Evolutionary conservation across 2,797 vertebrate species (phyloP).

Genomic region (Rhabdomys pumilio): DNA sequence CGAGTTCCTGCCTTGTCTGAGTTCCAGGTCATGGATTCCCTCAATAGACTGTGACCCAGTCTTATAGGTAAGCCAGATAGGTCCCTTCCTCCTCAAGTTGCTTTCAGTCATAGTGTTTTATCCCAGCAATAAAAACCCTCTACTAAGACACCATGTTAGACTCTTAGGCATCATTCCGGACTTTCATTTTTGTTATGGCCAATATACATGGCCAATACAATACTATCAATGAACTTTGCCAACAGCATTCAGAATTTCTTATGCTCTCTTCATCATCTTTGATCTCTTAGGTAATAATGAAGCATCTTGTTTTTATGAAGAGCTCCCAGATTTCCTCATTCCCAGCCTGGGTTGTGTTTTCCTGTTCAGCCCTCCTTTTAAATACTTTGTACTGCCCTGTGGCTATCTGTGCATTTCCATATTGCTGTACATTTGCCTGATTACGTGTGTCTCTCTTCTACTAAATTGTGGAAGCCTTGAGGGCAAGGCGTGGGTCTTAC

Average conservation of each 20-base stretch:
- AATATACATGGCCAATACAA: too few relatives aligned
- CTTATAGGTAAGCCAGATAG: background rate
- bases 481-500: slow-evolving; percentile 15
- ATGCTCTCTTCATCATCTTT: background rate
- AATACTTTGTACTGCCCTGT: background rate
- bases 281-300: background rate
- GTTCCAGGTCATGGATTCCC: background rate
- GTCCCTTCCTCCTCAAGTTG: background rate
- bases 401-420: background rate
- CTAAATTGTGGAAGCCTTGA: background rate
- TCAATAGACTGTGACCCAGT: background rate
- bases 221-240: background rate
- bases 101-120: background rate
- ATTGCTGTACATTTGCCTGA: background rate
- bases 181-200: slow-evolving; percentile 26
- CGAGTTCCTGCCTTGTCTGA: background rate
- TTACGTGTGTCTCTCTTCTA: slow-evolving; percentile 15
- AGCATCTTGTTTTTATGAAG: background rate
- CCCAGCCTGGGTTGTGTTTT: background rate
- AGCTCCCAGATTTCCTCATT: background rate
- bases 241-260: background rate
- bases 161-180: background rate
- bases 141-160: background rate
- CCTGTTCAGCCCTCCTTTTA: background rate
- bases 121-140: background rate